phyloP scores from a whole-genome alignment of 2,888 invertebrate genomes.

The Latheticus oryzae region DNA sequence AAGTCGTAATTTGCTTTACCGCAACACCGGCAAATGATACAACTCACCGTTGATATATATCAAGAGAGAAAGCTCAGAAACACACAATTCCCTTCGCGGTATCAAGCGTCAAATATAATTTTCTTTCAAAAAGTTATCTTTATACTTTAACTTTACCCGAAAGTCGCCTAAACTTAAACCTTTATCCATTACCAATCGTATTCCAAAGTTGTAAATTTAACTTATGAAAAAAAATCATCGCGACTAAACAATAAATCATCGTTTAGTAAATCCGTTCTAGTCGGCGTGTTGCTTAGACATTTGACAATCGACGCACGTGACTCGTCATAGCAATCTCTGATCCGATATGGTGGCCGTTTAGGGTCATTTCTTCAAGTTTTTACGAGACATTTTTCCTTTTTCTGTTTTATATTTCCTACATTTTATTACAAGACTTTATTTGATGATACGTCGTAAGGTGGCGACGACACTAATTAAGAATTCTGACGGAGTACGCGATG shows the following conservation, averaged over 20 bases:
- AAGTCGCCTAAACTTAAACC: conserved; percentile 30
- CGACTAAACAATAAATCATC: conserved; percentile 34
- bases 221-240: too few relatives aligned
- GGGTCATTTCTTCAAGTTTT: conserved; percentile 29
- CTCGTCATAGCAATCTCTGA: conserved; percentile 32
- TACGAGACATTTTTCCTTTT: conserved; percentile 20
- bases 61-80: background rate
- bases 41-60: conserved; percentile 7
- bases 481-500: conserved; percentile 13
- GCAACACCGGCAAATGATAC: conserved; percentile 7
- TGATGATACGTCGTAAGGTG: too few relatives aligned
- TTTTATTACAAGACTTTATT: too few relatives aligned
- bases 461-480: conserved; percentile 21
- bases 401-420: conserved; percentile 26
- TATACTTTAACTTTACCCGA: conserved; percentile 23
- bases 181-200: conserved; percentile 46
- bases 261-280: conserved; percentile 20
- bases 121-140: conserved; percentile 25
- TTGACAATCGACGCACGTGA: conserved; percentile 37
- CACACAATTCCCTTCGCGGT: background rate
- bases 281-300: conserved; percentile 14
- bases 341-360: conserved; percentile 30
- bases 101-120: conserved; percentile 37
- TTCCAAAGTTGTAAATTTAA: too few relatives aligned
- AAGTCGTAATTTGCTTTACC: conserved; percentile 17